phyloP scores from a whole-genome alignment of 2,888 invertebrate species.

The Hydroisotoma schaefferi region DNA sequence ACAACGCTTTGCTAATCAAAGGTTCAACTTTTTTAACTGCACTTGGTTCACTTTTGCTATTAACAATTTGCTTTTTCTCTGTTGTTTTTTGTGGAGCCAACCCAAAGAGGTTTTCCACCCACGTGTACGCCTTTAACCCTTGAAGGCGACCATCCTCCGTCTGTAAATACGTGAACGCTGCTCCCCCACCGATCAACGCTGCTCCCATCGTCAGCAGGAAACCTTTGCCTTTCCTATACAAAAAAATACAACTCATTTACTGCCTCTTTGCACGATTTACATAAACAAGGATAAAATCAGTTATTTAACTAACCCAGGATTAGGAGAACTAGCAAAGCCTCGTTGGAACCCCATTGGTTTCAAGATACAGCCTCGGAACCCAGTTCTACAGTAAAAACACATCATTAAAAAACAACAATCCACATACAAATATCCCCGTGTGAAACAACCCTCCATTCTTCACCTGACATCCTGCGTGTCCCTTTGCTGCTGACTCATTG shows the following conservation, averaged over 20 bases:
- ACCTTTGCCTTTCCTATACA: conserved; percentile 8
- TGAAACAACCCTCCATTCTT: background rate
- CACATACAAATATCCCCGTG: background rate
- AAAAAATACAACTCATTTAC: background rate
- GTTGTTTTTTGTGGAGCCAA: too few species aligned
- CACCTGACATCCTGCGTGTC: background rate
- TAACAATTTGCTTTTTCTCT: too few species aligned
- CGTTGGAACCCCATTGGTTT: conserved; percentile 1
- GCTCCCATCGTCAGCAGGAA: conserved; percentile 19
- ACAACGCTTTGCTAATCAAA: too few species aligned
- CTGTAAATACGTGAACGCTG: conserved; percentile 2
- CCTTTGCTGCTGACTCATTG: background rate
- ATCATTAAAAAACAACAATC: background rate
- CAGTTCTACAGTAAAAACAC: background rate
- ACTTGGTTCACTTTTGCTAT: too few species aligned
- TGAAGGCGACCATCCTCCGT: conserved; percentile 3
- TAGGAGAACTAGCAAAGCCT: background rate
- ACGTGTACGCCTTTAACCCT: background rate
- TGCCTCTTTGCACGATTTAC: background rate
- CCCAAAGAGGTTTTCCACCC: conserved; percentile 9
- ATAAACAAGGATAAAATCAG: background rate
- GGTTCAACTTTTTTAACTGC: conserved; percentile 9
- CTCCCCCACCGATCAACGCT: conserved; percentile 25
- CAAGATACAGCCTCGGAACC: conserved; percentile 9
- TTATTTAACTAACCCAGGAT: conserved; percentile 3